Conservation (phyloP, 2,888 invertebrate genomes). For the Erebia ligea region DNA sequence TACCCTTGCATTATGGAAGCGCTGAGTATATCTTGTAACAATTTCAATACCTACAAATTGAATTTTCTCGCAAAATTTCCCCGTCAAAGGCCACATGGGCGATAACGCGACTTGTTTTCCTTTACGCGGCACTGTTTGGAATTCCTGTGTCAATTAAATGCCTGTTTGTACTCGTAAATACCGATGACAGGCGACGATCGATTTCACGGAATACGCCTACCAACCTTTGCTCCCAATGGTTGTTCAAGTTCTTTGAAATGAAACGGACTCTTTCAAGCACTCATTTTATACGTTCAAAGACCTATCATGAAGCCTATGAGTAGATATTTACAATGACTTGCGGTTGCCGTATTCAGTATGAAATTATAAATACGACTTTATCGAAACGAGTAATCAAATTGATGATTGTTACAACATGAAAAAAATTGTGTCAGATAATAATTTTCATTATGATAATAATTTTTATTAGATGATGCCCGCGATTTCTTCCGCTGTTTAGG, state of each 20-base stretch:
- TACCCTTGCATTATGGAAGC: background rate
- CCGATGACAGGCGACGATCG: slow-evolving; percentile 56
- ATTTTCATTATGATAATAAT: no score
- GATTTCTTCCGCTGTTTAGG: no score
- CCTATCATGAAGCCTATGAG: slow-evolving; percentile 1
- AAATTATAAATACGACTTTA: no score
- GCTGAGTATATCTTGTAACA: background rate
- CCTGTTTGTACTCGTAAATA: slow-evolving; percentile 78
- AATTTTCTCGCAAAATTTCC: slow-evolving; percentile 25
- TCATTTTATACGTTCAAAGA: slow-evolving; percentile 7
- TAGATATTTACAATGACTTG: background rate
- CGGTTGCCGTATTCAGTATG: background rate
- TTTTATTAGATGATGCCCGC: no score
- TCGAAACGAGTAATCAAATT: no score
- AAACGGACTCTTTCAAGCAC: slow-evolving; percentile 9
- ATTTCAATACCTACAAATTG: slow-evolving; percentile 19
- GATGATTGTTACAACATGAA: no score
- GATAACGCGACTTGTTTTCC: slow-evolving; percentile 59
- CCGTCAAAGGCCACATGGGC: slow-evolving; percentile 41
- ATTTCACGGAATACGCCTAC: slow-evolving; percentile 66
- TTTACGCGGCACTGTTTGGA: slow-evolving; percentile 67
- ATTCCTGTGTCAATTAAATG: slow-evolving; percentile 75
- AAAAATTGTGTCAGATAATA: no score
- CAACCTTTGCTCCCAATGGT: slow-evolving; percentile 44
- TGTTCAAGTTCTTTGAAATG: slow-evolving; percentile 37